These are phyloP conservation scores for Perdita meconis DNA, from an alignment of 2,888 invertebrate species.

Conservation along the genomic window DNA sequence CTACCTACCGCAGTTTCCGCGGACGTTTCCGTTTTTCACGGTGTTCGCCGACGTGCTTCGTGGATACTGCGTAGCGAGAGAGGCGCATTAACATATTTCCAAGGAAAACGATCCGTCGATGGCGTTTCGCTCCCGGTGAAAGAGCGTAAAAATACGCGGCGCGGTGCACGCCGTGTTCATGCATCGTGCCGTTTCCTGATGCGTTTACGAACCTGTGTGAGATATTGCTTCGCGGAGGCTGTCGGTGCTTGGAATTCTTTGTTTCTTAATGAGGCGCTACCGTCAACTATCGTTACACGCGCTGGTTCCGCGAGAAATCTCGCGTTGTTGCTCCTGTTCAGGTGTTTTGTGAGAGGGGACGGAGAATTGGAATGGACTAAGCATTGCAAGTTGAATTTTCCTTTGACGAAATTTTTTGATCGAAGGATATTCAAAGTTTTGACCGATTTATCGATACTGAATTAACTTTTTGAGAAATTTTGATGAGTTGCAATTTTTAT, in stretches of 20 bases:
- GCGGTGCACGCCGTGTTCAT: background rate
- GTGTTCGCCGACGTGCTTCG: too few relatives aligned
- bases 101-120: constrained; percentile 47
- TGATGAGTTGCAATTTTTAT: too few relatives aligned
- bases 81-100: constrained; percentile 51
- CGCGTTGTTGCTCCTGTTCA: background rate
- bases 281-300: background rate
- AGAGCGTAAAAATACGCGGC: constrained; percentile 5
- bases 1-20: constrained; percentile 1
- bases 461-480: too few relatives aligned
- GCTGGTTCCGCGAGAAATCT: background rate
- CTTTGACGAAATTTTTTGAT: too few relatives aligned
- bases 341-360: too few relatives aligned
- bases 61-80: constrained; percentile 28
- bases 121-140: constrained; percentile 12
- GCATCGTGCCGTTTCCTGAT: background rate
- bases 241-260: background rate
- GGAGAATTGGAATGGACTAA: too few relatives aligned
- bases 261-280: background rate
- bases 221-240: background rate
- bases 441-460: too few relatives aligned
- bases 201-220: background rate
- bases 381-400: too few relatives aligned
- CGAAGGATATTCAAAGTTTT: too few relatives aligned
- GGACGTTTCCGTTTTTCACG: constrained; percentile 7